A percentile compares a stretch with the other conserved stretches of the same genome.
Evolutionary conservation across 2,113 vertebrate species (phyloP).

Genomic region (Crotalus viridis): DNA sequence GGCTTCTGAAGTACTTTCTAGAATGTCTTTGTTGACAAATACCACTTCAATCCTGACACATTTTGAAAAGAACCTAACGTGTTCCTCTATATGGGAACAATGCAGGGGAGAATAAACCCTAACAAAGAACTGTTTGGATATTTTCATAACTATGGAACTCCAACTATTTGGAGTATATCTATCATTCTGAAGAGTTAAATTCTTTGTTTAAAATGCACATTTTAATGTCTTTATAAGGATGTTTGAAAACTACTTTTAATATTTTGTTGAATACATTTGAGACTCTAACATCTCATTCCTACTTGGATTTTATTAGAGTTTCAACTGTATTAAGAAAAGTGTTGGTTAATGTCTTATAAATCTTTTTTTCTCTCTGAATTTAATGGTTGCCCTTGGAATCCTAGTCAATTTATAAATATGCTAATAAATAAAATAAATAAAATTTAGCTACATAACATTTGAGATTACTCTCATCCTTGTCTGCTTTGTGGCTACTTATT

Average conservation of each 20-base stretch:
- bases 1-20: neutral
- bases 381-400: neutral
- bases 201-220: neutral
- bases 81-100: neutral
- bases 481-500: conserved; percentile 18
- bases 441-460: neutral
- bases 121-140: neutral
- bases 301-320: neutral
- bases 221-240: neutral
- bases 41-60: neutral
- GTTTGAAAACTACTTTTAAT: neutral
- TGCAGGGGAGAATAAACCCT: neutral
- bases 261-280: neutral
- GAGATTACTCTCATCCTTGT: conserved; percentile 1
- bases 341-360: neutral
- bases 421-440: neutral
- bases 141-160: neutral
- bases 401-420: neutral
- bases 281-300: neutral
- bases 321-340: neutral
- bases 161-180: neutral
- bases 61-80: neutral
- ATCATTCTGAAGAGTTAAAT: neutral
- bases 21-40: neutral
- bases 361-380: neutral